phyloP scores from a whole-genome alignment of 2,797 vertebrate species.

The Aphelocoma californica region DNA sequence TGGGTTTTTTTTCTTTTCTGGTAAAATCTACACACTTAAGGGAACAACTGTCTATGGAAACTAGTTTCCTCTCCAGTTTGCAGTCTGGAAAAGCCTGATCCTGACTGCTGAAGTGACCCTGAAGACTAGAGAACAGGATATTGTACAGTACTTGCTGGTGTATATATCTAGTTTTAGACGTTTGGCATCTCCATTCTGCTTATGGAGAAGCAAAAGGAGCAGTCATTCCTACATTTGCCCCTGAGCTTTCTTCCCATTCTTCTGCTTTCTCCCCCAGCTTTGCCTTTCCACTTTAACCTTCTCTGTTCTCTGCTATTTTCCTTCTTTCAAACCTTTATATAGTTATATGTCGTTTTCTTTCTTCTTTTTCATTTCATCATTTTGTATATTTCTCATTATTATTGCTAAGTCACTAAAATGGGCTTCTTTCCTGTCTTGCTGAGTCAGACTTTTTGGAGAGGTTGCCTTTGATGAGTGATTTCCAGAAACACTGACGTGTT shows the following conservation, averaged over 20 bases:
- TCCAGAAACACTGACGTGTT: background rate
- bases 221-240: background rate
- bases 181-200: background rate
- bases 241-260: background rate
- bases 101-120: background rate
- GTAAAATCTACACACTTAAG: background rate
- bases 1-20: rapidly evolving
- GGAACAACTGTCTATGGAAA: background rate
- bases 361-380: background rate
- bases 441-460: background rate
- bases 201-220: background rate
- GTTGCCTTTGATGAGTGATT: background rate
- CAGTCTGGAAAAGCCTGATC: background rate
- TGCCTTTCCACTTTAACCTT: background rate
- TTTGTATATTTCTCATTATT: background rate
- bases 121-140: background rate
- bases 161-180: background rate
- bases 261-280: background rate
- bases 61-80: background rate
- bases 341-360: background rate
- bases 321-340: background rate
- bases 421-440: background rate
- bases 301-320: background rate
- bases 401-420: background rate
- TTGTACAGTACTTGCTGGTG: background rate